phyloP scores from a whole-genome alignment of 2,797 vertebrate genomes.

The Anguilla pacifica region DNA sequence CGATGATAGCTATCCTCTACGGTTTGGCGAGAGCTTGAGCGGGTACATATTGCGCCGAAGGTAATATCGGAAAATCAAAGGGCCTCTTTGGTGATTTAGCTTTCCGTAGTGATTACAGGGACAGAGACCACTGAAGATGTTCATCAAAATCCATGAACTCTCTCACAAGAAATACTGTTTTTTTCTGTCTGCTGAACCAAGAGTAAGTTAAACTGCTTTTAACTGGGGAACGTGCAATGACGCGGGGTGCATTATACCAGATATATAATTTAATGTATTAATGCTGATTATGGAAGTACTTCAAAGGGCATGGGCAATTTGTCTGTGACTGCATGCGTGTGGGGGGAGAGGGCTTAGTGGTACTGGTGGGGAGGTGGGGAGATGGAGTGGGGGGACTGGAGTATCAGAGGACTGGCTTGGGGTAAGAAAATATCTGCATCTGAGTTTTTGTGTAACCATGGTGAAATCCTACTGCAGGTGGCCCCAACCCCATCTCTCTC shows the following conservation, averaged over 20 bases:
- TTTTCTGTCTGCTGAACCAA: neutral
- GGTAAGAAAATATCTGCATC: neutral
- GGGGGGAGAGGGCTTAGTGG: neutral
- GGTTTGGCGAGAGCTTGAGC: neutral
- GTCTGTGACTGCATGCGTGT: neutral
- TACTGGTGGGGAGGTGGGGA: neutral
- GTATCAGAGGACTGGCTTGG: neutral
- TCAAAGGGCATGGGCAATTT: neutral
- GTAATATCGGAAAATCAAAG: neutral
- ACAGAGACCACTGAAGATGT: neutral
- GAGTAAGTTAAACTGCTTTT: neutral
- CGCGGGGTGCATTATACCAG: neutral
- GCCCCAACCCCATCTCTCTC: neutral
- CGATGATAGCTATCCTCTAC: neutral
- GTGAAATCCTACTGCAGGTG: constrained; percentile 19
- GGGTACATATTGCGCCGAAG: neutral
- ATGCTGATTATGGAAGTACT: neutral
- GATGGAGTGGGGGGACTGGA: neutral
- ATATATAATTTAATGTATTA: neutral
- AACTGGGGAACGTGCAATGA: neutral
- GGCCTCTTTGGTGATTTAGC: neutral
- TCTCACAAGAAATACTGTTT: neutral
- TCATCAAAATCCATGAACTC: neutral
- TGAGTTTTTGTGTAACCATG: constrained; percentile 15
- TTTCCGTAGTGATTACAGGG: neutral